A percentile compares a stretch with the other conserved stretches of the same genome.
Conservation (phyloP, 2,888 invertebrate species). For the Cheilosia vernalis region DNA sequence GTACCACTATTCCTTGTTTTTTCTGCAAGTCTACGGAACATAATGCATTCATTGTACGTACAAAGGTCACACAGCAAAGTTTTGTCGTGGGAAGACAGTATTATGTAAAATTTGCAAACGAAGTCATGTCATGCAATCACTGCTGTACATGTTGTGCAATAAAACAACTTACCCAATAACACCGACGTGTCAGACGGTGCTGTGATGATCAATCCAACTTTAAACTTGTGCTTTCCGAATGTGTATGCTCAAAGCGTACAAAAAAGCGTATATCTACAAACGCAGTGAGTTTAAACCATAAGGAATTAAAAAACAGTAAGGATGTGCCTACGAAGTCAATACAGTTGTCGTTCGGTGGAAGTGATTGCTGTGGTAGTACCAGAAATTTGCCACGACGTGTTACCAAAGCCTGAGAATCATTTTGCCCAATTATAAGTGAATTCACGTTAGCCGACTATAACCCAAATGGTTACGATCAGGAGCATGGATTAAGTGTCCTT, state of each 20-base stretch:
- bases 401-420: no score
- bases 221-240: not conserved
- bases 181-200: no score
- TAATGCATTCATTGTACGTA: conserved; percentile 23
- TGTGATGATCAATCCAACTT: not conserved
- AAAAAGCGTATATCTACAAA: conserved; percentile 1
- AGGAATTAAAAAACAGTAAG: conserved; percentile 2
- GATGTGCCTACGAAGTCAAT: conserved; percentile 1
- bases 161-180: not conserved
- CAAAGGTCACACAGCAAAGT: conserved; percentile 16
- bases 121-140: not conserved
- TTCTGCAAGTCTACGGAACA: conserved; percentile 28
- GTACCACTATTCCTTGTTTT: not conserved
- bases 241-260: no score
- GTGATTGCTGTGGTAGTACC: no score
- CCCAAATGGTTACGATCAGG: no score
- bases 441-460: no score
- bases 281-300: not conserved
- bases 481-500: no score
- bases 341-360: not conserved
- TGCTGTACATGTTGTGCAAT: not conserved
- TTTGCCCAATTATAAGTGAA: no score
- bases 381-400: no score
- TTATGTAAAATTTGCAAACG: conserved; percentile 13
- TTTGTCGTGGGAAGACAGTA: conserved; percentile 1